phyloP scores from a whole-genome alignment of 2,113 vertebrate genomes.

The Actenoides hombroni region DNA sequence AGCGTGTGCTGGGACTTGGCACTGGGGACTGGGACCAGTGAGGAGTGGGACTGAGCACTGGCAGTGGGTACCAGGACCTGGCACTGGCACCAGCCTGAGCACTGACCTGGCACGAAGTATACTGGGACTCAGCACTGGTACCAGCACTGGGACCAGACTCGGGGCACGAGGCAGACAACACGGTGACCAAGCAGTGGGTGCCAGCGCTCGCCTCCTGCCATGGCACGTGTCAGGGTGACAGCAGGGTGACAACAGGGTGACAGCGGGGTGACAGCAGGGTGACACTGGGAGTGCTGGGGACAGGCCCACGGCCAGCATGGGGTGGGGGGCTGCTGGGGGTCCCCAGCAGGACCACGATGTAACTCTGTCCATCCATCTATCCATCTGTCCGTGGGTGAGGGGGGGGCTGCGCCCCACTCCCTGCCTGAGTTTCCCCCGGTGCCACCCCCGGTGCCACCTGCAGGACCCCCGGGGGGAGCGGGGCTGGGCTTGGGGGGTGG shows the following conservation, averaged over 20 bases:
- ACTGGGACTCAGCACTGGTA: not conserved
- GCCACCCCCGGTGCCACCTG: not conserved
- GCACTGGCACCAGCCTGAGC: not conserved
- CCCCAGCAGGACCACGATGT: not conserved
- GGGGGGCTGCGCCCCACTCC: not conserved
- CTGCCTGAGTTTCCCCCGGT: not conserved
- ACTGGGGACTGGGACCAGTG: not conserved
- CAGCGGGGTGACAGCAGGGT: not conserved
- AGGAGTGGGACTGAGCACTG: not conserved
- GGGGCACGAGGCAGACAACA: fast-evolving
- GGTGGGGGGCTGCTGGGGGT: not conserved
- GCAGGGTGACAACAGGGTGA: not conserved
- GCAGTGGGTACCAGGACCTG: not conserved
- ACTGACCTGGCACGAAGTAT: not conserved
- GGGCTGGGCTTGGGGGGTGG: not conserved
- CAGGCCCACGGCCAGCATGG: not conserved
- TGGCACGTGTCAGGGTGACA: not conserved
- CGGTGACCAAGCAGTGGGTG: not conserved
- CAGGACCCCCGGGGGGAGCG: not conserved
- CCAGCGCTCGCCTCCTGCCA: not conserved
- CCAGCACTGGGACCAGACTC: not conserved
- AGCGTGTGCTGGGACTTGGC: not conserved
- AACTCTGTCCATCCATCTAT: not conserved
- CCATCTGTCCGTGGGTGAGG: not conserved
- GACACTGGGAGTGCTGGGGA: not conserved